Conservation (phyloP, 2,797 vertebrate species). For the Tangara arthus region DNA sequence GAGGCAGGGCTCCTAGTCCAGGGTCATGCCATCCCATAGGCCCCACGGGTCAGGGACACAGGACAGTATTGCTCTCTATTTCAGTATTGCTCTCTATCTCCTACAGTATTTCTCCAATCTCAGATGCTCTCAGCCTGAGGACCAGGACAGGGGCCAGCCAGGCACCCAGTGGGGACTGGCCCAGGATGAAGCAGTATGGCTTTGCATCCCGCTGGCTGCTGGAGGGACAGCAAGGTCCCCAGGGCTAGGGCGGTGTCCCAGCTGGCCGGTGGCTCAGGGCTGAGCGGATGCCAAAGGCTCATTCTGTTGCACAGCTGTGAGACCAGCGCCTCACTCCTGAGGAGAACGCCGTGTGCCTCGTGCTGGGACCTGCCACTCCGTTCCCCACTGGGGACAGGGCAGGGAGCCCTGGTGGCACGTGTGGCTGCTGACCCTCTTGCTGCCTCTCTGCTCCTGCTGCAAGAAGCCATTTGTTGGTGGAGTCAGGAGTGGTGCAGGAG, state of each 20-base stretch:
- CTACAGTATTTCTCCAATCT: background rate
- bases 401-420: fast-evolving
- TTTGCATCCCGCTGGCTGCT: background rate
- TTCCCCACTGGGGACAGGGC: fast-evolving
- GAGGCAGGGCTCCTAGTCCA: fast-evolving
- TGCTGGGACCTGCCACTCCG: background rate
- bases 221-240: background rate
- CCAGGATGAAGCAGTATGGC: background rate
- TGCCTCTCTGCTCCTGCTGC: background rate
- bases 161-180: background rate
- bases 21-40: background rate
- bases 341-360: fast-evolving
- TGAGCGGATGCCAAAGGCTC: background rate
- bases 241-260: background rate
- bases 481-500: background rate
- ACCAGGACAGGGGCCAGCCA: background rate
- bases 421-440: background rate
- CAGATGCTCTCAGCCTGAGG: background rate
- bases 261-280: background rate
- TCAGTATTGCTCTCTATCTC: background rate
- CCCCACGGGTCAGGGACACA: fast-evolving
- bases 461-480: background rate
- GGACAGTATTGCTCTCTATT: background rate
- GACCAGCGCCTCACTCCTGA: background rate
- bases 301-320: background rate